A percentile compares a stretch with the other conserved stretches of the same genome.
phyloP scores from a whole-genome alignment of 2,797 vertebrate species.

The Gephyroberyx darwinii region DNA sequence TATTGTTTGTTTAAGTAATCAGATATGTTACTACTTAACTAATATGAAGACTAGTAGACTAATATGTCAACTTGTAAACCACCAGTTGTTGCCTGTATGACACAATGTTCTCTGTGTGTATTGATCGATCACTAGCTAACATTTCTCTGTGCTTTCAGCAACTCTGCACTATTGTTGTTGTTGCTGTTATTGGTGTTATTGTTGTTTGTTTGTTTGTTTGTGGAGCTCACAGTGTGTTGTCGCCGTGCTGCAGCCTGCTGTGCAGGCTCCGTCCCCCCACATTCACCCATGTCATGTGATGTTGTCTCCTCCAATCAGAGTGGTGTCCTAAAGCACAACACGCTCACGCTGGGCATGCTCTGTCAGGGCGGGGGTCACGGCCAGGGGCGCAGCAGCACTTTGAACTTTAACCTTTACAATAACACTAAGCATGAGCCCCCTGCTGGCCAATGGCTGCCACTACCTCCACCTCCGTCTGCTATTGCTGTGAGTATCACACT shows the following conservation, averaged over 20 bases:
- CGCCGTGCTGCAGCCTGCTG: constrained; percentile 73
- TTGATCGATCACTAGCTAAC: constrained; percentile 72
- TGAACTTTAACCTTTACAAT: constrained; percentile 99
- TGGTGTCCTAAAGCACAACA: constrained; percentile 99
- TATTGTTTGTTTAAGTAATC: constrained; percentile 19
- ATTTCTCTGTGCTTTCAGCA: constrained; percentile 81
- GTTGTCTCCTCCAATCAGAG: constrained; percentile 99
- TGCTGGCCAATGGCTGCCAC: constrained; percentile 98
- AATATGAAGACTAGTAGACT: constrained; percentile 9
- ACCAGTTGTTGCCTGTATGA: constrained; percentile 64
- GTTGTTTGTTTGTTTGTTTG: constrained; percentile 72
- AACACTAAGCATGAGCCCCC: constrained; percentile 98
- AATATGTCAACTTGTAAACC: constrained; percentile 29
- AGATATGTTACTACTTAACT: background rate
- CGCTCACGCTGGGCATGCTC: constrained; percentile 99
- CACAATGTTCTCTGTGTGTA: constrained; percentile 69
- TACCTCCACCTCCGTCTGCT: constrained; percentile 84
- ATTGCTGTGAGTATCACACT: constrained; percentile 92
- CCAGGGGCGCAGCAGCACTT: constrained; percentile 94
- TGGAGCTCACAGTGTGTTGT: constrained; percentile 83
- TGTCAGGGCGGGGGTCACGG: constrained; percentile 95
- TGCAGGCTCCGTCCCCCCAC: constrained; percentile 62
- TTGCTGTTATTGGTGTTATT: constrained; percentile 70
- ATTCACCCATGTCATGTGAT: constrained; percentile 93
- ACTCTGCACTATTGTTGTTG: constrained; percentile 76